Evolutionary conservation across 2,888 invertebrate genomes (phyloP).

Genomic region (Watsonalla binaria): DNA sequence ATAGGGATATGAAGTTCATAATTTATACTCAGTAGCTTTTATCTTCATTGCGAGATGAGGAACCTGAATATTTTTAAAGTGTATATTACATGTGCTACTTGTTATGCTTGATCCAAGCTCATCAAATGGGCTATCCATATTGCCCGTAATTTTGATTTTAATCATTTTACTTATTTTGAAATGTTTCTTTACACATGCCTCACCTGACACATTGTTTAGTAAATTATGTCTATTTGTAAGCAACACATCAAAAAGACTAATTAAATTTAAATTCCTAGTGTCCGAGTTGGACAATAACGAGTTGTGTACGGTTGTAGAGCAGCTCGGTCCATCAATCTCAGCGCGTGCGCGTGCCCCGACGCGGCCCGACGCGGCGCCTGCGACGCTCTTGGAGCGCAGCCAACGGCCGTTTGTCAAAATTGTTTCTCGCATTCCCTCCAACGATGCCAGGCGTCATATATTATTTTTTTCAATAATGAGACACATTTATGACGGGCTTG

Average conservation of each 20-base stretch:
- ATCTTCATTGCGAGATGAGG: too few species aligned
- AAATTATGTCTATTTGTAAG: too few species aligned
- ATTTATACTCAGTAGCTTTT: too few species aligned
- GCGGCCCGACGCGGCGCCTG: neutral
- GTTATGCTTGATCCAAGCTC: too few species aligned
- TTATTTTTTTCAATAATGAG: constrained; percentile 28
- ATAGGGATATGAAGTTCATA: too few species aligned
- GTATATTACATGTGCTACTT: too few species aligned
- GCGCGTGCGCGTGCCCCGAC: constrained; percentile 4
- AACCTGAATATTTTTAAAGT: too few species aligned
- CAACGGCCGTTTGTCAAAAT: constrained; percentile 20
- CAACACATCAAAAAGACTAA: neutral
- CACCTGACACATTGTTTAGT: too few species aligned
- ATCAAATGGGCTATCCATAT: too few species aligned
- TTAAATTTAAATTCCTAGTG: neutral
- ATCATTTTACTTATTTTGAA: too few species aligned
- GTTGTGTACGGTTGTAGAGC: neutral
- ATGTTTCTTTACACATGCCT: too few species aligned
- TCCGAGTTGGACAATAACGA: neutral
- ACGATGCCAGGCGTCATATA: constrained; percentile 14
- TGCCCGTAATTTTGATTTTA: too few species aligned
- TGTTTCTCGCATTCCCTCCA: constrained; percentile 14
- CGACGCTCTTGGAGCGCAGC: constrained; percentile 4
- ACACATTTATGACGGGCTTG: constrained; percentile 16
- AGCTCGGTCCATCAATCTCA: neutral